Evolutionary conservation across 2,888 invertebrate genomes (phyloP).

Genomic region (Poecilobothrus nobilitatus): DNA sequence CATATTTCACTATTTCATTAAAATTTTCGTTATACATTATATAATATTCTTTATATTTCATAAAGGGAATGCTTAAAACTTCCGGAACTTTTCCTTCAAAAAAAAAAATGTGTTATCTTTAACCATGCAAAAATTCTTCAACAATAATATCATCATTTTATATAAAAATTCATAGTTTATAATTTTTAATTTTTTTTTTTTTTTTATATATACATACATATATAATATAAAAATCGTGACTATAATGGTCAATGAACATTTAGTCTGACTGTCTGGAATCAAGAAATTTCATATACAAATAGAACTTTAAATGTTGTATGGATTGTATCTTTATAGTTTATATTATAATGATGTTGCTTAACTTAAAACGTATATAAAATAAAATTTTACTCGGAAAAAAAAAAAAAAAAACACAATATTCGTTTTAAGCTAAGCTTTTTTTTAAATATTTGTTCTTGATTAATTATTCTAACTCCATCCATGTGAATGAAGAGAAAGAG

Average conservation of each 20-base stretch:
- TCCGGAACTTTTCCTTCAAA: no score
- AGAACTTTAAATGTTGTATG: background rate
- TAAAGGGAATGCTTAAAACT: no score
- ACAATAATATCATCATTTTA: no score
- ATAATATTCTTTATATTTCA: no score
- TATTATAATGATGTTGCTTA: background rate
- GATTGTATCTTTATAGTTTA: no score
- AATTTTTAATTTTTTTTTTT: no score
- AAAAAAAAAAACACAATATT: background rate
- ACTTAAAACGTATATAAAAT: background rate
- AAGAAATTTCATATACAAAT: background rate
- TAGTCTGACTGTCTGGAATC: background rate
- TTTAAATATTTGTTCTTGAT: background rate
- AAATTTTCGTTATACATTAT: no score
- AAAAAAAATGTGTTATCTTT: no score
- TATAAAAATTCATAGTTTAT: no score
- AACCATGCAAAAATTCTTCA: no score
- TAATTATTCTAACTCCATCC: conserved; percentile 1
- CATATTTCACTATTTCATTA: no score
- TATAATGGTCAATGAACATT: background rate
- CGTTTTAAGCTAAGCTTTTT: background rate
- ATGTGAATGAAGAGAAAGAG: background rate
- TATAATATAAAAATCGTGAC: background rate
- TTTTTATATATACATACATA: background rate
- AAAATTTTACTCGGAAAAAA: no score